phyloP scores from a whole-genome alignment of 2,797 vertebrate species.

The Spatula versicolor region DNA sequence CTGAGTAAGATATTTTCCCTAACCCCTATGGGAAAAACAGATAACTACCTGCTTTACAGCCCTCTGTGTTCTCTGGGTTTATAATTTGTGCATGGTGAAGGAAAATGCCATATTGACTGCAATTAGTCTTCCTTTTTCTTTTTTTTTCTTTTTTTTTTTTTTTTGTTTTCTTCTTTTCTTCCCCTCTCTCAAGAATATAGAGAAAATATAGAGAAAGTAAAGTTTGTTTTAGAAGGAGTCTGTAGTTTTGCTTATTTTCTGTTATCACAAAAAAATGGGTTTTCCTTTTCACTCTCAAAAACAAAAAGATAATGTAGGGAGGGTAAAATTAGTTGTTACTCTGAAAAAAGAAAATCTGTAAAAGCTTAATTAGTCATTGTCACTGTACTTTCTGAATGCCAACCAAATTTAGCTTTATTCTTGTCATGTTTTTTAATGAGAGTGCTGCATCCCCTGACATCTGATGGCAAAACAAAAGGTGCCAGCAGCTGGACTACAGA shows the following conservation, averaged over 20 bases:
- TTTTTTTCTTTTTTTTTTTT: not conserved
- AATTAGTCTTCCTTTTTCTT: not conserved
- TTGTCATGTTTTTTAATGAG: not conserved
- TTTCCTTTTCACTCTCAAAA: not conserved
- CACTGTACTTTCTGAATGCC: not conserved
- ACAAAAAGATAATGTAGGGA: not conserved
- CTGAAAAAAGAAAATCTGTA: not conserved
- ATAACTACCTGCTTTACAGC: conserved; percentile 33
- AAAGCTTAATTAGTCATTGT: not conserved
- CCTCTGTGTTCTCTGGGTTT: conserved; percentile 22
- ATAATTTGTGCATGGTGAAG: conserved; percentile 28
- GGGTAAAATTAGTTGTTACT: not conserved
- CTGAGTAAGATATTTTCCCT: conserved; percentile 44
- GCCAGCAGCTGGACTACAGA: not conserved
- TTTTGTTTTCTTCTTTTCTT: not conserved
- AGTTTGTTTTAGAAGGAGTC: not conserved
- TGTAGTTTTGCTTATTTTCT: not conserved
- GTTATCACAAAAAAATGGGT: not conserved
- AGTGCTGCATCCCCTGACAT: too few relatives aligned
- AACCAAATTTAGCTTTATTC: not conserved
- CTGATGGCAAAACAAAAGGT: not conserved
- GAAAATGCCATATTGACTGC: conserved; percentile 29
- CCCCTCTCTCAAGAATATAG: not conserved
- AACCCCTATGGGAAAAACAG: not conserved
- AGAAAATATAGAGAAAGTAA: not conserved